These are phyloP conservation scores for Sebastes nivosus DNA, from an alignment of 2,797 vertebrate species.

Conservation along the genomic window DNA sequence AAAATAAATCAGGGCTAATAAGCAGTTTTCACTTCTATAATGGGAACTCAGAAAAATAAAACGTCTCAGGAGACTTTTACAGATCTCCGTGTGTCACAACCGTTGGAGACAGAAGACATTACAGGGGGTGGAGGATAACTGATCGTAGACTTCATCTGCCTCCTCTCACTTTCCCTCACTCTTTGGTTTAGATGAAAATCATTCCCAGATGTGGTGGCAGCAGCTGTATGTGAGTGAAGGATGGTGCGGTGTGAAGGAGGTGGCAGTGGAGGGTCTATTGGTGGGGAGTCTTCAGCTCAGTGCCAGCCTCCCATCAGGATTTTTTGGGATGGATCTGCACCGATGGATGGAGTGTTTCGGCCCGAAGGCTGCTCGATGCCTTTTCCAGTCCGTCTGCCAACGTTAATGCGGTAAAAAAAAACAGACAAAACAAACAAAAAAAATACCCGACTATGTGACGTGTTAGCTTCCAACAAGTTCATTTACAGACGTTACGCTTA, in stretches of 20 bases:
- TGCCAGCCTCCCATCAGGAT: conserved; percentile 4
- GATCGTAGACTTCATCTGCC: neutral
- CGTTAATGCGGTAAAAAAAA: neutral
- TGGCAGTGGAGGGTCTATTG: neutral
- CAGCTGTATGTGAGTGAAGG: conserved; percentile 54
- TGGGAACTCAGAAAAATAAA: neutral
- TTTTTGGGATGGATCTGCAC: neutral
- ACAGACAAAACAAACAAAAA: neutral
- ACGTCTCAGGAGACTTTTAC: neutral
- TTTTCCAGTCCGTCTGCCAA: conserved; percentile 23
- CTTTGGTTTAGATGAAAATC: conserved; percentile 51
- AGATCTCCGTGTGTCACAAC: neutral
- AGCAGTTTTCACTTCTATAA: neutral
- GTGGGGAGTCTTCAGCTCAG: neutral
- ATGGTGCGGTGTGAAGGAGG: conserved; percentile 35
- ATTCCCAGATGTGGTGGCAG: conserved; percentile 74
- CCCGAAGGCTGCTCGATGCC: neutral
- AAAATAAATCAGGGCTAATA: neutral
- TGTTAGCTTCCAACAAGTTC: neutral
- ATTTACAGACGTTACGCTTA: neutral
- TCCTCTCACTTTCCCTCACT: conserved; percentile 14
- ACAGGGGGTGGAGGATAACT: neutral
- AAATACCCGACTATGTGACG: neutral
- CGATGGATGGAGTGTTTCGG: neutral
- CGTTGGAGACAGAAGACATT: neutral